A percentile compares a stretch with the other conserved stretches of the same genome.
Conservation (phyloP, 2,797 vertebrate genomes). For the Mallotus villosus region DNA sequence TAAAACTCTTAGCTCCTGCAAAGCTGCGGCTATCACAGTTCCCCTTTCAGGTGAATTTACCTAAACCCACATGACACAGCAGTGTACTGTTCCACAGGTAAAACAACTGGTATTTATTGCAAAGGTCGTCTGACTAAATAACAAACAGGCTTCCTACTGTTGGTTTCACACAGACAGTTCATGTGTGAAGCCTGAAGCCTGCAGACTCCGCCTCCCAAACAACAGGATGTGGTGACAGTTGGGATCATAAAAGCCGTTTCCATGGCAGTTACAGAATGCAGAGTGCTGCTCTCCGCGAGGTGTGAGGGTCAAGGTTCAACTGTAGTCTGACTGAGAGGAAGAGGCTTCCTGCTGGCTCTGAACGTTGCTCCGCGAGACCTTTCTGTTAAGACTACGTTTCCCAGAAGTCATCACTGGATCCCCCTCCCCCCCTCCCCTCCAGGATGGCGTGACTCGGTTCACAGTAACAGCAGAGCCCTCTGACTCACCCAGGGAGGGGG, state of each 20-base stretch:
- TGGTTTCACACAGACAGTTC: neutral
- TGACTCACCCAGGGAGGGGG: slow-evolving; percentile 25
- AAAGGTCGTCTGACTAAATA: neutral
- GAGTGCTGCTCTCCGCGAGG: slow-evolving; percentile 1
- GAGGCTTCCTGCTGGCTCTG: neutral
- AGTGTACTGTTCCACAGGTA: neutral
- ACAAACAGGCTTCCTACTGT: too few relatives aligned
- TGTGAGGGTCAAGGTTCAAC: slow-evolving; percentile 11
- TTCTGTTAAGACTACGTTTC: neutral
- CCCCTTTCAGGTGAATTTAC: neutral
- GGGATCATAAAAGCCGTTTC: slow-evolving; percentile 1
- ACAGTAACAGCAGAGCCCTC: slow-evolving; percentile 20
- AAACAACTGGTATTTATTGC: neutral
- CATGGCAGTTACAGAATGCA: neutral
- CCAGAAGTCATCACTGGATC: neutral
- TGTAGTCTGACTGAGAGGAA: slow-evolving; percentile 14
- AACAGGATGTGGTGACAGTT: slow-evolving; percentile 2
- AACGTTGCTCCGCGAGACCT: neutral
- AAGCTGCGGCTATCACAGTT: neutral
- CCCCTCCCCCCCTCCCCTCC: neutral
- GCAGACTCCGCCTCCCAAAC: neutral
- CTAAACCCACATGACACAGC: neutral
- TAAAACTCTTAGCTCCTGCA: too few relatives aligned
- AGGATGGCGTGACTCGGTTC: slow-evolving; percentile 32
- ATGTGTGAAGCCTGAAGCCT: neutral